These are phyloP conservation scores for Labeo calbasu DNA, from an alignment of 2,797 vertebrate species.

Conservation along the genomic window DNA sequence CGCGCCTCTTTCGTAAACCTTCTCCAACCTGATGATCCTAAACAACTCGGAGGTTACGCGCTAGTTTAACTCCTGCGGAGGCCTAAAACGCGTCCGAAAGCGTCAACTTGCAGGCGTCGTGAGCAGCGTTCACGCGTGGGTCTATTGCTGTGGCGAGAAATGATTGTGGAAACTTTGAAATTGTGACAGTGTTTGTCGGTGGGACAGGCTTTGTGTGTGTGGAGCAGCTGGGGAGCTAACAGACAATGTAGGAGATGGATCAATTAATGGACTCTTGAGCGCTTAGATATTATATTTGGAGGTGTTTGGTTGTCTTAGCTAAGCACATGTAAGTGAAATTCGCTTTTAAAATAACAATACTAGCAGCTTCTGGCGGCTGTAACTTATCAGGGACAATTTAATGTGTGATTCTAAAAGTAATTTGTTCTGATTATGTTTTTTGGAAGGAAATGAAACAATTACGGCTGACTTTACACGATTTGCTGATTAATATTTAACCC, in stretches of 20 bases:
- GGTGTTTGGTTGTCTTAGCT: constrained; percentile 10
- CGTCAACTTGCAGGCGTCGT: neutral
- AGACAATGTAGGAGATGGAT: constrained; percentile 37
- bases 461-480: neutral
- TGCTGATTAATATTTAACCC: constrained; percentile 22
- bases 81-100: no score
- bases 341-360: neutral
- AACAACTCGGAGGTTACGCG: constrained; percentile 70
- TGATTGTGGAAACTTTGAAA: constrained; percentile 25
- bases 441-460: neutral
- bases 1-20: constrained; percentile 90
- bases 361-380: neutral
- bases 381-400: neutral
- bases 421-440: neutral
- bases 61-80: constrained; percentile 7
- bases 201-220: constrained; percentile 55
- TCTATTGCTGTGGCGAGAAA: neutral
- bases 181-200: constrained; percentile 45
- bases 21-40: constrained; percentile 69
- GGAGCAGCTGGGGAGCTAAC: constrained; percentile 45
- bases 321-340: constrained; percentile 31
- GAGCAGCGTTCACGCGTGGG: constrained; percentile 16
- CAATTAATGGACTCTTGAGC: constrained; percentile 36
- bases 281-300: constrained; percentile 30
- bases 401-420: neutral